Evolutionary conservation across 2,888 invertebrate genomes (phyloP), one percentile per base, ranked within the genome.

Genomic region (Rhimphoctona megacephalus): DNA sequence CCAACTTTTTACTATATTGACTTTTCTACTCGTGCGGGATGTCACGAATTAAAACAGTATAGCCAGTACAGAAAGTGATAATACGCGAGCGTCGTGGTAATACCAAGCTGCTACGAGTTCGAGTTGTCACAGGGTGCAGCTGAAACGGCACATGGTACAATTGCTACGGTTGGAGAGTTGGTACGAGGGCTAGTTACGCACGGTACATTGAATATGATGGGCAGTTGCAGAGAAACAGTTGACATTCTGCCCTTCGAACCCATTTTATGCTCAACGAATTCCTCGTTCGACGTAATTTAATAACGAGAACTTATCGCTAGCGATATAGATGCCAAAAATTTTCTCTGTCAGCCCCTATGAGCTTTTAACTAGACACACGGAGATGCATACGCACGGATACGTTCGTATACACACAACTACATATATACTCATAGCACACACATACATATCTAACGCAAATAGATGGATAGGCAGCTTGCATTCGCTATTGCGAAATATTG

Each of bases 391-490:
- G 25, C 22, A 22, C 57, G 39, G 39, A 11, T 11, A 11, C 57
- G 11, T 11, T 22, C 2, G 11, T 25, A 19, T n/a, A 57, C 22
- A 3, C 7, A 17, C 8, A 30, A 52, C 46, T 3, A 49, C 2
- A 7, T 19, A 43, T 9, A 22, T 33, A 52, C 49, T 33, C 9
- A 11, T 19, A 7, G 9, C 22, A 36, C 36, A 54, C 33, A 69
- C 22, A 22, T 4, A 25, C 25, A 8, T 9, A 25, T n/a, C 8
- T 54, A 39, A 57, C 39, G 39, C 36, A 39, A 39, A 57, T 25
- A 57, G 74, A 74, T 39, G 25, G 73, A 73, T 73, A 54, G 57
- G 57, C 74, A 76, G 61, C 36, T 61, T 46, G 76, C 77, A 64
- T 36, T 77, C 49, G 77, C 77, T 33, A 77, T 66, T 33, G 49